Conservation (phyloP, 2,888 invertebrate species). For the Cryptus viduatorius region DNA sequence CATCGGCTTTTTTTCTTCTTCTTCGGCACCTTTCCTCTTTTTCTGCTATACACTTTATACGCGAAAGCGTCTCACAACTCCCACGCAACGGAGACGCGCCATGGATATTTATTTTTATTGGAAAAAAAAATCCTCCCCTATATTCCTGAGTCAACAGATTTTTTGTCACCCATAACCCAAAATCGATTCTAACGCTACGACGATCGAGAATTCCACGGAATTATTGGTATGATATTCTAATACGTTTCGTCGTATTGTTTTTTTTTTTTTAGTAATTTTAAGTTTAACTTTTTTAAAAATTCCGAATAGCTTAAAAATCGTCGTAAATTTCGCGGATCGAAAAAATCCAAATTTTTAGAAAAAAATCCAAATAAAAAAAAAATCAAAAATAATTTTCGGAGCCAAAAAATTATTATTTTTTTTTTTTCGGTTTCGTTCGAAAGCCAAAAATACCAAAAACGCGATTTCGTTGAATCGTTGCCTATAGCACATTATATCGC, state of each 20-base stretch:
- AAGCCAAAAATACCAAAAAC: conserved; percentile 25
- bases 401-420: background rate
- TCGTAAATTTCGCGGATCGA: too few species aligned
- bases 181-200: conserved; percentile 72
- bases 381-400: background rate
- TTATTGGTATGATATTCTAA: conserved; percentile 65
- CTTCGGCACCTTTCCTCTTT: conserved; percentile 68
- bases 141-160: conserved; percentile 80
- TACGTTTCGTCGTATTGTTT: conserved; percentile 34
- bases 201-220: conserved; percentile 44
- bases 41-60: conserved; percentile 65
- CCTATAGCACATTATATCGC: conserved; percentile 75
- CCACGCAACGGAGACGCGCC: conserved; percentile 55
- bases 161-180: conserved; percentile 74
- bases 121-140: conserved; percentile 65
- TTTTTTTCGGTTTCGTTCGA: background rate
- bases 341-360: too few species aligned
- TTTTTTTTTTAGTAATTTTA: too few species aligned
- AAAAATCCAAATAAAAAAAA: background rate
- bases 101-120: conserved; percentile 81
- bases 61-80: conserved; percentile 25
- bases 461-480: conserved; percentile 64
- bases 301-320: too few species aligned
- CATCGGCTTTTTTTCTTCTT: conserved; percentile 59
- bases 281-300: too few species aligned